Percentiles rank a stretch among this genome's conserved stretches.
Evolutionary conservation across 1,140 invertebrate genomes (phyloP).

Genomic region (Drosophila persimilis): DNA sequence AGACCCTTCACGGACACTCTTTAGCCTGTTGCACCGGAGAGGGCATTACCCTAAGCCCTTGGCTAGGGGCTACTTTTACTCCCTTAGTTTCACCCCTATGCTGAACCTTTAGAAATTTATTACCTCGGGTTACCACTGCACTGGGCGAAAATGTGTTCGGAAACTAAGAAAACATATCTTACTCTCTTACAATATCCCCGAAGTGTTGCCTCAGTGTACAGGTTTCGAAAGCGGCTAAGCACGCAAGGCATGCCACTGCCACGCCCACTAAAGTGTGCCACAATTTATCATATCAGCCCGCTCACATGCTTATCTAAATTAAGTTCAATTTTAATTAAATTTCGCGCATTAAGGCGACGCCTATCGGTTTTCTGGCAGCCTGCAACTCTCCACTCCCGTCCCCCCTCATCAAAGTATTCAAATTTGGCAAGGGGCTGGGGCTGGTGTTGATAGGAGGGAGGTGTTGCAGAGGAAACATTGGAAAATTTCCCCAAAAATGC

Average conservation of each 20-base stretch:
- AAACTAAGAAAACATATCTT: background rate
- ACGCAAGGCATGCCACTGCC: conserved; percentile 27
- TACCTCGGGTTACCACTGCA: too few relatives aligned
- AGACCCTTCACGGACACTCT: background rate
- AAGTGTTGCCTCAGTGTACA: conserved; percentile 21
- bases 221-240: conserved; percentile 62
- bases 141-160: too few relatives aligned
- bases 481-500: conserved; percentile 36
- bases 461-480: background rate
- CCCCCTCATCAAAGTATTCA: conserved; percentile 10
- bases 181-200: background rate
- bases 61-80: background rate
- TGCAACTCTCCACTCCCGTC: background rate
- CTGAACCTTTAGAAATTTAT: too few relatives aligned
- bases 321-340: conserved; percentile 76
- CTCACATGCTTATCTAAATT: conserved; percentile 63
- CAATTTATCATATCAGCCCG: conserved; percentile 36
- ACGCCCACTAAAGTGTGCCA: conserved; percentile 5
- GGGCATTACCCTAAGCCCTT: background rate
- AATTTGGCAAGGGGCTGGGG: background rate
- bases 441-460: background rate
- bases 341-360: conserved; percentile 57
- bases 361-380: conserved; percentile 17
- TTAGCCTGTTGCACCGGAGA: background rate
- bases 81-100: too few relatives aligned